These are phyloP conservation scores for Ateles fusciceps DNA, from an alignment of 2,797 vertebrate species.

Conservation along the genomic window DNA sequence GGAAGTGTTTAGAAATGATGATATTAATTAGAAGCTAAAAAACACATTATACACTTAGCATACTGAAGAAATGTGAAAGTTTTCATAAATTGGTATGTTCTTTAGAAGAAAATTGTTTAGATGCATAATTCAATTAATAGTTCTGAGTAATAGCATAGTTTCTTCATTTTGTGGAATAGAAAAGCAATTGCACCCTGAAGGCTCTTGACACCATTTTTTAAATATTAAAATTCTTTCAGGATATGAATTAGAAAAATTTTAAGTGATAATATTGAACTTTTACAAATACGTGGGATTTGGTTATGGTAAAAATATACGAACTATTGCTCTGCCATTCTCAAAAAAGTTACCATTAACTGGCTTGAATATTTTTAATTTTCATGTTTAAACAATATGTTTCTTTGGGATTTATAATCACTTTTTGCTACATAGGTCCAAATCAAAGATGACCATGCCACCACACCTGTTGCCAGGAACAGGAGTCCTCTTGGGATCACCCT, in stretches of 20 bases:
- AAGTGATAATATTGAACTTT: background rate
- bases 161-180: background rate
- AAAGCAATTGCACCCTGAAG: background rate
- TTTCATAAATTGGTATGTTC: background rate
- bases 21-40: background rate
- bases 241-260: background rate
- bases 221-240: conserved; percentile 46
- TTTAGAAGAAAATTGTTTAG: conserved; percentile 25
- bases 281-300: background rate
- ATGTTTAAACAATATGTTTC: background rate
- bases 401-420: background rate
- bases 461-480: background rate
- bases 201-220: background rate
- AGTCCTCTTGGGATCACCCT: background rate
- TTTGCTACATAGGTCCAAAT: background rate
- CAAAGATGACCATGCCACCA: background rate
- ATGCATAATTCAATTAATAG: background rate
- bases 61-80: background rate
- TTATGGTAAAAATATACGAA: background rate
- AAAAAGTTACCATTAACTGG: background rate
- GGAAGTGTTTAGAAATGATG: background rate
- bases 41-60: conserved; percentile 1
- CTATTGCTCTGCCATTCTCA: background rate
- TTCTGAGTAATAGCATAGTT: background rate
- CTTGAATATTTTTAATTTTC: background rate